Percentiles rank a stretch among this genome's conserved stretches.
Evolutionary conservation across 2,113 vertebrate genomes (phyloP).

Genomic region (Antechinus stuartii): DNA sequence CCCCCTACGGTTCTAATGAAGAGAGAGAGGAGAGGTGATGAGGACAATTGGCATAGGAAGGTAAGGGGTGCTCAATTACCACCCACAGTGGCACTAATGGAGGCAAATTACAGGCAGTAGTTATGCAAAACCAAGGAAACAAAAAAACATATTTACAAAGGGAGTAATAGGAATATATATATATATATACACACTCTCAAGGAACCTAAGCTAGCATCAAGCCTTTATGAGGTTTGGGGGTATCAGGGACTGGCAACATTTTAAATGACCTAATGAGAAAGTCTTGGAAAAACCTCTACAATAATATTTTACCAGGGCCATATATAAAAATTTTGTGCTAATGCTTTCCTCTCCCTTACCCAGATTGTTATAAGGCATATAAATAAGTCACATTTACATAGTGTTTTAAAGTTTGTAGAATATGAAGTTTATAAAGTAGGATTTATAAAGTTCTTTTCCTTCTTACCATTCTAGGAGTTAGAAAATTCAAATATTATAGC

Average conservation of each 20-base stretch:
- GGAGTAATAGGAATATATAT: conserved; percentile 46
- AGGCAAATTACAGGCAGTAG: conserved; percentile 14
- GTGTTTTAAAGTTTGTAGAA: neutral
- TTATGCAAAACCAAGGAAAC: neutral
- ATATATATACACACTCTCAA: neutral
- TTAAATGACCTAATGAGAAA: conserved; percentile 32
- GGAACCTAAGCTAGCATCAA: neutral
- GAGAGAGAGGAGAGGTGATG: conserved; percentile 8
- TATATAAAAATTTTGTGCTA: neutral
- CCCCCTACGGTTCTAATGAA: neutral
- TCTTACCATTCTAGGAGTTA: neutral
- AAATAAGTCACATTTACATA: neutral
- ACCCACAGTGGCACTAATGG: conserved; percentile 40
- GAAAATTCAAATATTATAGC: neutral
- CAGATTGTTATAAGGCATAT: neutral
- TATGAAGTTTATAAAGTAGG: neutral
- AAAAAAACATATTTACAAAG: conserved; percentile 35
- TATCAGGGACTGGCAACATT: neutral
- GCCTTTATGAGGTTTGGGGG: neutral
- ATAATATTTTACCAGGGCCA: neutral
- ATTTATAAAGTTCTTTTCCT: neutral
- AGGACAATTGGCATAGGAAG: conserved; percentile 13
- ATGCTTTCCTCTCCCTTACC: neutral
- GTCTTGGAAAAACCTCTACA: neutral
- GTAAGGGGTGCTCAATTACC: conserved; percentile 10